Evolutionary conservation across 2,888 invertebrate genomes (phyloP), one percentile per base, ranked within the genome.

Genomic region (Chymomyza procnemis): DNA sequence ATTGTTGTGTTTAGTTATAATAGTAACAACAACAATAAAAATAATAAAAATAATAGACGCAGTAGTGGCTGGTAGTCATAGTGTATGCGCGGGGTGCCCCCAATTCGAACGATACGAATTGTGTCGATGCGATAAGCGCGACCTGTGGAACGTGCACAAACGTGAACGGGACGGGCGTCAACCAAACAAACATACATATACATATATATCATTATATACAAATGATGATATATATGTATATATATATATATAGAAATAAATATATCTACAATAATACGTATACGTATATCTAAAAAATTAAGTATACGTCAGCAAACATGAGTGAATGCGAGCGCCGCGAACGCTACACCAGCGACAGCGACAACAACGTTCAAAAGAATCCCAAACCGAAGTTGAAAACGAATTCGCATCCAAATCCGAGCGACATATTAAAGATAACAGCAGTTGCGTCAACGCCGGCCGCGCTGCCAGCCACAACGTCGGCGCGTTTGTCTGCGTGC

Each of bases 381-480:
- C 34, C 34, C 34, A 41, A 41, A 41, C 5, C 34, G 34, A 41
- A 41, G 48, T 66, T 9, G n/a, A 70, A 34, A 34, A 8, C 34
- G 34, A 34, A 34, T 18, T 66, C 9, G n/a, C 67, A 73, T 69
- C 12, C 34, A 41, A 12, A 41, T 12, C 34, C 34, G 34, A 22
- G 47, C 47, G 19, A 14, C 78, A 78, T 69, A 72, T 69, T 76
- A 71, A 81, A 81, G 80, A 81, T 81, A 84, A 84, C 76, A 67
- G 74, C 79, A 63, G 71, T 76, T 69, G 65, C 76, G 72, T 62
- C 78, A 69, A 60, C 72, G 62, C 59, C 73, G 52, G 22, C 64
- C 50, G 47, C 66, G 22, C n/a, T 72, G 41, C 8, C 61, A 41
- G 16, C 72, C 50, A n/a, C 64, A 57, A n/a, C 68, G 22, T 9